Evolutionary conservation across 1,140 invertebrate species (phyloP), one percentile per base, ranked within the genome.

Genomic region (Saccostrea cuccullata): DNA sequence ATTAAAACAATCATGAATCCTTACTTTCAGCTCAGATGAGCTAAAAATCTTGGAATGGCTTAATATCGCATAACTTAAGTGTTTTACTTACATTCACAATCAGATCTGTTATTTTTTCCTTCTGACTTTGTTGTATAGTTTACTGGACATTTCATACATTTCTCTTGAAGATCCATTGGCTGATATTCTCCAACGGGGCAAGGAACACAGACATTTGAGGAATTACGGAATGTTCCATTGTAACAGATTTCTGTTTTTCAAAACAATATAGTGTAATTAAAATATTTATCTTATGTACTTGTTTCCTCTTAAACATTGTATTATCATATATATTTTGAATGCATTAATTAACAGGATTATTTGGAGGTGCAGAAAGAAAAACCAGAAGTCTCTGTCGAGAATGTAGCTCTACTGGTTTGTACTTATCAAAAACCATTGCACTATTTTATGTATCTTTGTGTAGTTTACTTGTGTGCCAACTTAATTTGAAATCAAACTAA

Each of bases 111-210:
- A 15, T 60, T 85, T 15, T 30, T 88, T 5, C 86, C 88, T 13
- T 30, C 47, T 40, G n/a, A 82, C n/a, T 87, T 55, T 36, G 90
- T 90, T 15, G 90, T 83, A 85, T 89, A 89, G 73, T 36, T 87
- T 8, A 4, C 30, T 30, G 26, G 47, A 82, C 90, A 90, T 8
- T 30, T 17, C 1, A 60, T 12, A 86, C 90, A 90, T 6, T 5
- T 4, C 30, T 88, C 88, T 40, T 89, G 64, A 20, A 87, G 60
- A 40, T 89, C 47, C 56, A 86, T 55, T 64, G 84, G 47, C 82
- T 90, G 90, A 64, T 87, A 90, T 26, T 77, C 56, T 30, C 88
- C 88, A n/a, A 87, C 67, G 55, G 85, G 86, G 87, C 90, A 90
- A 23, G 23, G n/a, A 60, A 58, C 30, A 64, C 90, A 90, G n/a